Conservation (phyloP, 23 tunicate genomes). For the Halocynthia roretzi region DNA sequence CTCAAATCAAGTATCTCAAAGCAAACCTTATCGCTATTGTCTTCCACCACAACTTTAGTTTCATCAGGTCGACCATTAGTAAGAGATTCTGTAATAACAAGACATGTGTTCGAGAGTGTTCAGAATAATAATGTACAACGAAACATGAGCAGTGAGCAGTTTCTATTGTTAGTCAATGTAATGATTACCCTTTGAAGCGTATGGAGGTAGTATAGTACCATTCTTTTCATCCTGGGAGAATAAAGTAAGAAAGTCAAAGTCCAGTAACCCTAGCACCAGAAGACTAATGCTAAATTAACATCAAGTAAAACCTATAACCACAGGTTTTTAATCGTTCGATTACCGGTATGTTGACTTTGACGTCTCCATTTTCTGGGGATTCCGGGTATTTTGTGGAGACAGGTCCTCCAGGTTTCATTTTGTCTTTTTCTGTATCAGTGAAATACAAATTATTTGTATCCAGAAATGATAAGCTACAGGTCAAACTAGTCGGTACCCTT, state of each 20-base stretch:
- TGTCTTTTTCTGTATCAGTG: background rate
- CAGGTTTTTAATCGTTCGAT: background rate
- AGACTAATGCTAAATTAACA: background rate
- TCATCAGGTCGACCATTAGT: background rate
- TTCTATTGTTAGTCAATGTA: background rate
- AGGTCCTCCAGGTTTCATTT: background rate
- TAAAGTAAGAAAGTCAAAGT: background rate
- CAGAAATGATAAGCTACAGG: too few relatives aligned
- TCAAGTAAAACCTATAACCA: background rate
- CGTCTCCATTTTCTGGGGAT: constrained; percentile 30
- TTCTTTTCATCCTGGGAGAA: background rate
- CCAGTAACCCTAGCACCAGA: background rate
- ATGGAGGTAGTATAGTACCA: constrained; percentile 1
- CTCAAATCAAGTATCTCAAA: background rate
- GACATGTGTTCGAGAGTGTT: too few relatives aligned
- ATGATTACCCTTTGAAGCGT: background rate
- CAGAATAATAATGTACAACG: too few relatives aligned
- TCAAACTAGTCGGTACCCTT: too few relatives aligned
- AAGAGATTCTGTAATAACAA: background rate
- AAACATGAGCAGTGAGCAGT: too few relatives aligned
- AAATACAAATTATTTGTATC: too few relatives aligned
- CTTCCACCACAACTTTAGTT: background rate
- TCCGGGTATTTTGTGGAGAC: constrained; percentile 22
- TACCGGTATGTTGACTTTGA: constrained; percentile 20
- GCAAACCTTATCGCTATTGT: background rate